These are phyloP conservation scores for Talpa occidentalis DNA, from an alignment of 2,113 vertebrate genomes.

Conservation along the genomic window DNA sequence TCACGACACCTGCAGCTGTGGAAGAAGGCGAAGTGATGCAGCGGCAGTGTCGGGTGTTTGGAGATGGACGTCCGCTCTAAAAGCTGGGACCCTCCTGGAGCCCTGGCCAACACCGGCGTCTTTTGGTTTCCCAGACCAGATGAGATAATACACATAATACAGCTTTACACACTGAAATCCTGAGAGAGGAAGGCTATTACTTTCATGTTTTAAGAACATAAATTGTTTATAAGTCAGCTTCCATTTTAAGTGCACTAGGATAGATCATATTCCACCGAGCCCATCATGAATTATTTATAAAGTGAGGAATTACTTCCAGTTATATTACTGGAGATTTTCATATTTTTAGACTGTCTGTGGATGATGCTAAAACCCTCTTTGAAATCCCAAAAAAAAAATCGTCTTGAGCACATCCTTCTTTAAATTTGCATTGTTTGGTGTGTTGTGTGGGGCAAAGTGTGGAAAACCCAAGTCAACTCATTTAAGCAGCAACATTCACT, in stretches of 20 bases:
- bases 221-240: slow-evolving; percentile 53
- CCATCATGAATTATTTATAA: slow-evolving; percentile 58
- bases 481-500: not conserved
- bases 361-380: slow-evolving; percentile 24
- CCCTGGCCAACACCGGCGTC: not conserved
- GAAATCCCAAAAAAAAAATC: not conserved
- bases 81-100: not conserved
- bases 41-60: not conserved
- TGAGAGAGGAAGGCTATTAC: slow-evolving; percentile 40
- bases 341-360: slow-evolving; percentile 14
- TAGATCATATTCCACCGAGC: not conserved
- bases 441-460: not conserved
- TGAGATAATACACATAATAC: slow-evolving; percentile 30
- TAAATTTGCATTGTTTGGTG: not conserved
- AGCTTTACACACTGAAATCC: slow-evolving; percentile 35
- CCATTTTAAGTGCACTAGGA: not conserved
- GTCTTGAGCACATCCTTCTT: slow-evolving; percentile 36
- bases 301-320: slow-evolving; percentile 32
- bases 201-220: slow-evolving; percentile 38
- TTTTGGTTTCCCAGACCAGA: slow-evolving; percentile 6
- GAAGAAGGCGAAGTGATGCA: not conserved
- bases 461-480: not conserved
- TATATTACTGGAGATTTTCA: slow-evolving; percentile 23
- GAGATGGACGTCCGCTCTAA: not conserved
- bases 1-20: not conserved